Conservation (phyloP, 1,140 invertebrate species). For the Cyclina sinensis region DNA sequence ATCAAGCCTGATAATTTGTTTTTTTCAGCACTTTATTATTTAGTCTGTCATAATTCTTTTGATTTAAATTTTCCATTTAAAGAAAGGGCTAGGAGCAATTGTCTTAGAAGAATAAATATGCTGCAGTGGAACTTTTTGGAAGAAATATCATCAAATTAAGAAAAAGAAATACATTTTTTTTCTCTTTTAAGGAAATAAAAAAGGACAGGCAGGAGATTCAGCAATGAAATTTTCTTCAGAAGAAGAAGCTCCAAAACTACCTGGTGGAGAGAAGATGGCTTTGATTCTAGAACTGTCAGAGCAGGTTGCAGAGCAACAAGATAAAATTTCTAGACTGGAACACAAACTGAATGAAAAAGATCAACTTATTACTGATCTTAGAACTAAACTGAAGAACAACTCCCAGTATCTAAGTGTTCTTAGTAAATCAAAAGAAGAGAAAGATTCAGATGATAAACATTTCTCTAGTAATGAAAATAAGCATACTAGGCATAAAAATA, state of each 20-base stretch:
- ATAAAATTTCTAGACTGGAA: conserved; percentile 56
- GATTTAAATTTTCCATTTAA: too few relatives aligned
- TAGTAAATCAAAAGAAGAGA: not conserved
- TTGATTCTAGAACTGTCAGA: conserved; percentile 58
- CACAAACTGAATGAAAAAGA: conserved; percentile 39
- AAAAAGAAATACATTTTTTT: not conserved
- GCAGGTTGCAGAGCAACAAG: conserved; percentile 56
- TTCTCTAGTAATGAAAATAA: not conserved
- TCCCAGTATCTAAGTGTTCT: conserved; percentile 41
- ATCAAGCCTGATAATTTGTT: too few relatives aligned
- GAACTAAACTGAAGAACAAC: conserved; percentile 55
- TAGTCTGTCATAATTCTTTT: too few relatives aligned
- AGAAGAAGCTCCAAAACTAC: not conserved
- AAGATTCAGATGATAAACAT: not conserved
- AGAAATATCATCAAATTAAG: not conserved
- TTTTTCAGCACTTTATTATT: too few relatives aligned
- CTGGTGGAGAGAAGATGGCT: conserved; percentile 62
- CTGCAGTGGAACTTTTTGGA: too few relatives aligned
- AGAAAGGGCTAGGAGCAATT: too few relatives aligned
- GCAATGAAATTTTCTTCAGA: not conserved
- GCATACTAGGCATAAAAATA: not conserved
- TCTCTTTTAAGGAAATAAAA: not conserved
- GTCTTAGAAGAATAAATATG: too few relatives aligned
- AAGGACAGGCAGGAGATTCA: not conserved
- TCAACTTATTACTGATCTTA: conserved; percentile 29